phyloP scores from a whole-genome alignment of 2,888 invertebrate species.

The Meteorus colon region DNA sequence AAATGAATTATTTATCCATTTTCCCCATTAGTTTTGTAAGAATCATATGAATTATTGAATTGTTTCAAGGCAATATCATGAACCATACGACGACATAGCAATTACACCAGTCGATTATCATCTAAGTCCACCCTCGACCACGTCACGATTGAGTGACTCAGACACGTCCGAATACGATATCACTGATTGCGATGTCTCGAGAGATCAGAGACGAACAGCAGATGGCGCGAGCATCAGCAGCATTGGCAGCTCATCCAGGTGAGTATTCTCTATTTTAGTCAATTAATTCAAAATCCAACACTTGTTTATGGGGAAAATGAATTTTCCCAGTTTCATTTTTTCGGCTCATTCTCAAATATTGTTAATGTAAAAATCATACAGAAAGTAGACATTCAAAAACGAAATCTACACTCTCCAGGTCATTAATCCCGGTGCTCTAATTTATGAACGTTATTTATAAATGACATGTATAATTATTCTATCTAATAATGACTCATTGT shows the following conservation, averaged over 20 bases:
- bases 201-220: constrained; percentile 79
- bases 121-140: constrained; percentile 91
- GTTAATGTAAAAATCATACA: too few species aligned
- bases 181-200: constrained; percentile 71
- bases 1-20: constrained; percentile 6
- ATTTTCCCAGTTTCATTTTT: too few species aligned
- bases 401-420: too few species aligned
- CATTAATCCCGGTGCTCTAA: too few species aligned
- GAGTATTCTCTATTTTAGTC: constrained; percentile 48
- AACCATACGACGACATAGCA: constrained; percentile 78
- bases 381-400: too few species aligned
- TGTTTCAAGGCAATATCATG: constrained; percentile 70
- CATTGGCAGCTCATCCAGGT: constrained; percentile 91
- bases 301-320: too few species aligned
- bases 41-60: background rate
- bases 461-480: background rate
- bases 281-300: background rate
- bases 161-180: constrained; percentile 86
- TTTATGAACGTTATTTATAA: background rate
- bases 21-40: background rate
- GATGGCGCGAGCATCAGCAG: constrained; percentile 92
- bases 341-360: too few species aligned
- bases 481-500: background rate
- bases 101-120: constrained; percentile 86
- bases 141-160: constrained; percentile 90